Conservation (phyloP, 1,140 invertebrate genomes). For the Euglossa dilemma region DNA sequence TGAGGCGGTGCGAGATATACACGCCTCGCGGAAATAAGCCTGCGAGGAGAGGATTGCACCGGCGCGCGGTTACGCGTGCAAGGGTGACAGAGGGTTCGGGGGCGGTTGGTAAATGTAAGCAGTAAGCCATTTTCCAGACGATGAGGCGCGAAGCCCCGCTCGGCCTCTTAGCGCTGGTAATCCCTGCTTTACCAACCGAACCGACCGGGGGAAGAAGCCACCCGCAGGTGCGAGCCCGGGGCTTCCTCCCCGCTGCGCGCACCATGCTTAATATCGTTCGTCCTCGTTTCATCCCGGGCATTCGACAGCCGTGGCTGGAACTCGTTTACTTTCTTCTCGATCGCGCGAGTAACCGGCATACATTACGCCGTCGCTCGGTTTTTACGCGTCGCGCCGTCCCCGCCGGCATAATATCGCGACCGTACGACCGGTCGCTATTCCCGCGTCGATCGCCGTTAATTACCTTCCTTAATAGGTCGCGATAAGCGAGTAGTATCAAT, state of each 20-base stretch:
- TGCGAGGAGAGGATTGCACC: constrained; percentile 27
- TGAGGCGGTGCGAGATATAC: neutral
- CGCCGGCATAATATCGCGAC: neutral
- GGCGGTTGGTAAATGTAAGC: constrained; percentile 78
- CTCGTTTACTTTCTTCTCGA: constrained; percentile 37
- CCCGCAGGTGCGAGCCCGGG: constrained; percentile 75
- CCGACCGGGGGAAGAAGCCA: constrained; percentile 74
- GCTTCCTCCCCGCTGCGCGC: constrained; percentile 67
- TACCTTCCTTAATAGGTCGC: constrained; percentile 36
- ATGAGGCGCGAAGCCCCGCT: constrained; percentile 82
- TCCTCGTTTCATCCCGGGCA: constrained; percentile 42
- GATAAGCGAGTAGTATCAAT: constrained; percentile 41
- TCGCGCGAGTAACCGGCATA: neutral
- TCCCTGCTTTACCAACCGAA: constrained; percentile 79
- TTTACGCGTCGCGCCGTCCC: constrained; percentile 7
- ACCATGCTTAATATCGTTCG: constrained; percentile 67
- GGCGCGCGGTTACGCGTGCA: neutral
- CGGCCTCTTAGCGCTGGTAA: constrained; percentile 79
- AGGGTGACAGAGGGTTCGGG: constrained; percentile 21
- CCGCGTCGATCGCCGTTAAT: constrained; percentile 18
- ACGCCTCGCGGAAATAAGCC: neutral
- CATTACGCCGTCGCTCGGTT: constrained; percentile 5
- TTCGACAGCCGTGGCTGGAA: constrained; percentile 41
- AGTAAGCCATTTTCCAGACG: constrained; percentile 83
- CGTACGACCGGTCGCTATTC: neutral